These are phyloP conservation scores for Phorcus lineatus DNA, from an alignment of 2,888 invertebrate genomes.

Conservation along the genomic window DNA sequence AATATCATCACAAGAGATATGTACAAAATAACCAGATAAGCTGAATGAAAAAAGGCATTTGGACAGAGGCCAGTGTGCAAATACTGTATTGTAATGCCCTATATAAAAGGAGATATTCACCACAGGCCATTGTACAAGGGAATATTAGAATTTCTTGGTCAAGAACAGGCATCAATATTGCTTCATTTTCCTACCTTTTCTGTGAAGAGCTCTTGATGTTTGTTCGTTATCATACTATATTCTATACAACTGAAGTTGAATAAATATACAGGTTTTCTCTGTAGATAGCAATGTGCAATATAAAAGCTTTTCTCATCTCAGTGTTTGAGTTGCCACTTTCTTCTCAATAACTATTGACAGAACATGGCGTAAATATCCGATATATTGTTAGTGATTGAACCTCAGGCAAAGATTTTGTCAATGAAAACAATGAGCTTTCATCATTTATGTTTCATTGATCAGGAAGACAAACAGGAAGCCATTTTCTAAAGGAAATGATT, in stretches of 20 bases:
- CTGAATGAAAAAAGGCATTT: not conserved
- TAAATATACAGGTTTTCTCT: not conserved
- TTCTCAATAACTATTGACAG: too few relatives aligned
- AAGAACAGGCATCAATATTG: not conserved
- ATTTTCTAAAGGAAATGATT: too few relatives aligned
- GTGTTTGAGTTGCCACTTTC: too few relatives aligned
- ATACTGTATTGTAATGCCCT: not conserved
- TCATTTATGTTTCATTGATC: too few relatives aligned
- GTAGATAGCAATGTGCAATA: not conserved
- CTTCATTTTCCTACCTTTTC: not conserved
- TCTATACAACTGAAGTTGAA: not conserved
- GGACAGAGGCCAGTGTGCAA: not conserved
- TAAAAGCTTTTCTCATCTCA: not conserved
- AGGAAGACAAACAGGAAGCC: too few relatives aligned
- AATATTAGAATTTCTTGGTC: not conserved
- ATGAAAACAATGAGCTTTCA: too few relatives aligned
- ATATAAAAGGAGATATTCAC: not conserved
- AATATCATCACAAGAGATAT: too few relatives aligned
- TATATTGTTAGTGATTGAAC: too few relatives aligned
- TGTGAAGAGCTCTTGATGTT: not conserved
- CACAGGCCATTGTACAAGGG: not conserved
- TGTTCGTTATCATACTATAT: not conserved
- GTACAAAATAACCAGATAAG: not conserved
- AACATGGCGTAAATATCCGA: too few relatives aligned
- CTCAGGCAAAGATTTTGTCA: too few relatives aligned